These are phyloP conservation scores for Heliconius hortense DNA, from an alignment of 2,888 invertebrate species.

Conservation along the genomic window DNA sequence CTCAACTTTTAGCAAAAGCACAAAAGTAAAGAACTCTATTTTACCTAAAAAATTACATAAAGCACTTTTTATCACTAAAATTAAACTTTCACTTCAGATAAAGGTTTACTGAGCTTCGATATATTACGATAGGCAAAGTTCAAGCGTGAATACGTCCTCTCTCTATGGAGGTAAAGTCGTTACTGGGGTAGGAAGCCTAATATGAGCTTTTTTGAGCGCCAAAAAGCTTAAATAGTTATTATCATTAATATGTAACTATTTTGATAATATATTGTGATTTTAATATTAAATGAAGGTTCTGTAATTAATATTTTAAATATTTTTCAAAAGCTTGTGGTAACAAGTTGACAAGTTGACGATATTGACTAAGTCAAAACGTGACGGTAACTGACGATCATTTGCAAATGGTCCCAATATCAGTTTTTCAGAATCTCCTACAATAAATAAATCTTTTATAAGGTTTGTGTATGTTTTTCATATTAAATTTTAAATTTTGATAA, in stretches of 20 bases:
- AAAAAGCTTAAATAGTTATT: neutral
- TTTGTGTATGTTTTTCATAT: too few relatives aligned
- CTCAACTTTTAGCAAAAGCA: neutral
- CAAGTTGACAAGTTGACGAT: too few relatives aligned
- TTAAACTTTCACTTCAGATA: slow-evolving; percentile 8
- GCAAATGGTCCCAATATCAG: too few relatives aligned
- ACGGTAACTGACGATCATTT: too few relatives aligned
- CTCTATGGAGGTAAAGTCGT: slow-evolving; percentile 18
- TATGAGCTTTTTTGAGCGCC: neutral
- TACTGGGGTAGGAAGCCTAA: slow-evolving; percentile 19
- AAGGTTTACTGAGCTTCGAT: neutral
- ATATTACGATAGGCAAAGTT: neutral
- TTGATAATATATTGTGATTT: too few relatives aligned
- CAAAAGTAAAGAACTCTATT: neutral
- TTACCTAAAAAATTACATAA: neutral
- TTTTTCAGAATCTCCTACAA: too few relatives aligned
- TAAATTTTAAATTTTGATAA: too few relatives aligned
- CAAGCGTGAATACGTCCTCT: slow-evolving; percentile 20
- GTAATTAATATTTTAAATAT: too few relatives aligned
- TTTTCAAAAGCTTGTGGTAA: too few relatives aligned
- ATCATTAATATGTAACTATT: neutral
- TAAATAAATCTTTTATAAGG: too few relatives aligned
- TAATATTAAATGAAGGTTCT: too few relatives aligned
- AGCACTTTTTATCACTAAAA: slow-evolving; percentile 1
- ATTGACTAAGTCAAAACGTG: too few relatives aligned